Evolutionary conservation across 2,888 invertebrate species (phyloP), one percentile per base, ranked within the genome.

Genomic region (Eucriotettix oculatus): DNA sequence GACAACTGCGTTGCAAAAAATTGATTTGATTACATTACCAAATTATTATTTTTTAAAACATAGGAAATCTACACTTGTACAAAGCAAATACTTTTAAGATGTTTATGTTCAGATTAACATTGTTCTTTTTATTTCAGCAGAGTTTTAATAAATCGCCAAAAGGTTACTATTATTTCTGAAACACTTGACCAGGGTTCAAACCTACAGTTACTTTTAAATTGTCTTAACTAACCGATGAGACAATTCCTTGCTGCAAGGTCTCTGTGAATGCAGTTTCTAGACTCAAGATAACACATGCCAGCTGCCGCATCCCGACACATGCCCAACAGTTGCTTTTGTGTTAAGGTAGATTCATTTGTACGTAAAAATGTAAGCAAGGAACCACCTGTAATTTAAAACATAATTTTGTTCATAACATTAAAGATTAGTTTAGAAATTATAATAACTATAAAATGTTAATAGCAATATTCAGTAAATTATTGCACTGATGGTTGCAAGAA

Each of bases 231-330:
- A 73, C 87, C 87, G 48, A 92, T 86, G 66, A 93, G 80, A 73
- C 96, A 96, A 77, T 96, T 97, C 67, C 96, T 79, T 0, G 96
- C 96, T 0, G 96, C 96, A 66, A 97, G 79, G 78, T 97, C 96
- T 63, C 96, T 80, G 73, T 97, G 96, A 70, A 97, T 96, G 73
- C 95, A 96, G 76, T 91, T 92, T 75, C 93, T 93, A 41, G 90
- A 89, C 76, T 96, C 95, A 62, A 97, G 79, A 76, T 97, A 97
- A 57, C 89, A 81, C 96, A 97, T 97, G 62, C 91, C 97, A 66
- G 87, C 91, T 1, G 93, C 90, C 1, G 94, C 90, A 77, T 97
- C 95, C 61, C 89, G 80, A 69, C 95, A 95, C 94, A 97, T 95
- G 58, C 85, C 85, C 71, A 90, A 80, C 60, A 89, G 78, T 55